Evolutionary conservation across 1,140 invertebrate genomes (phyloP), one percentile per base, ranked within the genome.

Genomic region (Hirudo medicinalis): DNA sequence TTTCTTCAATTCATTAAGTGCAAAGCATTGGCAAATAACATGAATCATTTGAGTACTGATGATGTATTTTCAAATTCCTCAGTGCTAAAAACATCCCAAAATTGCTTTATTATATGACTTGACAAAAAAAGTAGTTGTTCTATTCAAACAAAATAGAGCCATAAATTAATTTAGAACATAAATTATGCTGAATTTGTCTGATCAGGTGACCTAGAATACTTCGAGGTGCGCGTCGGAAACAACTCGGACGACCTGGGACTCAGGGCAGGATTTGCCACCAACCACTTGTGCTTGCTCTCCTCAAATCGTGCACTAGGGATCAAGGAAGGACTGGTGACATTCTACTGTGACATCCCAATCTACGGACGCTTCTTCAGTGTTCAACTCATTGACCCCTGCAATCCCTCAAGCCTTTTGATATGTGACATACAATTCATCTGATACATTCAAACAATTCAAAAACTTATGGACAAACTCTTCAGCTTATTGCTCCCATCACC

Each of bases 181-280:
- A 36, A 49, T 17, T 19, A 63, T 15, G 15, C 22, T 13, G 19
- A 63, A 11, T 25, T 25, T 20, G 0, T 63, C 1, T 63, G 8
- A 22, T 13, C 11, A 63, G 57, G 57, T 19, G 29, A 32, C 57
- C 0, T 63, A 22, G 57, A 32, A 63, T 22, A 22, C 22, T 68
- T 68, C 19, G 67, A 68, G 67, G 36, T 68, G 25, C 27, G 67
- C 1, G 36, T 68, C 15, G 67, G 67, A 22, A 68, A 43, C 29
- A 8, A 32, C 25, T 36, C 29, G 0, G 67, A 68, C n/a, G 29
- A 2, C 2, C 36, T 68, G 3, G 67, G 67, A 15, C 8, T 1
- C 15, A 68, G 36, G 25, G 67, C 67, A 22, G 67, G 67, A 32
- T 68, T 68, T 36, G 27, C n/a, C 2, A 11, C 29, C 9, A 68